Conservation (phyloP, 2,888 invertebrate species). For the Trypoxylon attenuatum region DNA sequence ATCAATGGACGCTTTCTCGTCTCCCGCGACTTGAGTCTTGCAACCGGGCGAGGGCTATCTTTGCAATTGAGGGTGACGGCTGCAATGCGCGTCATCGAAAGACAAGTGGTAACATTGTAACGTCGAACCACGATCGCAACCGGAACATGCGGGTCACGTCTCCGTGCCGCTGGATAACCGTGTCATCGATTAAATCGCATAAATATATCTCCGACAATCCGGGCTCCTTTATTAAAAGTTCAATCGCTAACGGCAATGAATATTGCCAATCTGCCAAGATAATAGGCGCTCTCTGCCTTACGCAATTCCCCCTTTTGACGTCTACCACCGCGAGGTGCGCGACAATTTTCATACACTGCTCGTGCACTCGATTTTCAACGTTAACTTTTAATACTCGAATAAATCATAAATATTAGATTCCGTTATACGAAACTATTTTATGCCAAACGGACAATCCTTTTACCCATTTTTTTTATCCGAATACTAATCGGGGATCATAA, state of each 20-base stretch:
- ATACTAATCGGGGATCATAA: too few relatives aligned
- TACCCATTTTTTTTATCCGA: too few relatives aligned
- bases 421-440: too few relatives aligned
- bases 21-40: neutral
- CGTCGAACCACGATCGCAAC: conserved; percentile 29
- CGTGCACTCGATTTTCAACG: too few relatives aligned
- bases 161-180: conserved; percentile 41
- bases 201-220: conserved; percentile 29
- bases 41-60: conserved; percentile 25
- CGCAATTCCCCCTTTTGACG: too few relatives aligned
- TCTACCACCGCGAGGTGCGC: too few relatives aligned
- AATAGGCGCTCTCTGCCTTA: too few relatives aligned
- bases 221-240: conserved; percentile 12
- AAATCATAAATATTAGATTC: too few relatives aligned
- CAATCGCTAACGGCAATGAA: conserved; percentile 1
- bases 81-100: conserved; percentile 41
- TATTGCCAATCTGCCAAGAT: neutral
- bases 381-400: too few relatives aligned
- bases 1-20: conserved; percentile 35
- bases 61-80: conserved; percentile 40
- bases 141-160: conserved; percentile 42
- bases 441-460: too few relatives aligned
- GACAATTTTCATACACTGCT: too few relatives aligned
- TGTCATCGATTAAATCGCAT: conserved; percentile 54
- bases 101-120: conserved; percentile 44